A percentile compares a stretch with the other conserved stretches of the same genome.
Conservation (phyloP, 2,113 vertebrate species). For the Hipposideros armiger region DNA sequence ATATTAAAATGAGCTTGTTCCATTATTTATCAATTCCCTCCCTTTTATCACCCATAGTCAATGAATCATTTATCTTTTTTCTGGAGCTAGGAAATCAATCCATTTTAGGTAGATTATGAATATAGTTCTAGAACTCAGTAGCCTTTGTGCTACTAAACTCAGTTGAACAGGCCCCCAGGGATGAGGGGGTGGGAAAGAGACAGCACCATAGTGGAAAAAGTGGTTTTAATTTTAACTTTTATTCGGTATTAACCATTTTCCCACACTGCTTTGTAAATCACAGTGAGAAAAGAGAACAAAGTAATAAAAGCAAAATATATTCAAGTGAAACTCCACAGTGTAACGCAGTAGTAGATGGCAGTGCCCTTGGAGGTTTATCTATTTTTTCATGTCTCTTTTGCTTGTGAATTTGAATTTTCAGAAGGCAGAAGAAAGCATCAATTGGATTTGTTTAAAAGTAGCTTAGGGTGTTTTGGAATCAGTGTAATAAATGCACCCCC, state of each 20-base stretch:
- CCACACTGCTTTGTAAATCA: conserved; percentile 77
- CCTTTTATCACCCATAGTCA: neutral
- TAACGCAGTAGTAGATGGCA: neutral
- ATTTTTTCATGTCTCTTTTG: conserved; percentile 67
- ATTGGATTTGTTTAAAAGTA: conserved; percentile 25
- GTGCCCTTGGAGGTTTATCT: neutral
- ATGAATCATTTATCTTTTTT: neutral
- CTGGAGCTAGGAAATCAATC: conserved; percentile 42
- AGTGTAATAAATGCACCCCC: too few species aligned
- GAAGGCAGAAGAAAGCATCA: conserved; percentile 36
- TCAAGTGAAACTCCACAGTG: conserved; percentile 55
- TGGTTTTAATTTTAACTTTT: conserved; percentile 85
- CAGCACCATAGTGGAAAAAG: conserved; percentile 78
- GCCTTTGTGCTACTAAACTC: conserved; percentile 72
- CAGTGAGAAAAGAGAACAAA: conserved; percentile 67
- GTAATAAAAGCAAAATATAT: conserved; percentile 75
- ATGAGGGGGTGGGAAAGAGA: conserved; percentile 66
- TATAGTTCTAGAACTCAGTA: conserved; percentile 37
- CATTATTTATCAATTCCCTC: neutral
- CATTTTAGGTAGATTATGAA: conserved; percentile 30
- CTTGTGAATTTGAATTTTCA: conserved; percentile 69
- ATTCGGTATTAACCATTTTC: conserved; percentile 77
- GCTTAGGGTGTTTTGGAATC: conserved; percentile 33
- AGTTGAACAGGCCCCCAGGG: conserved; percentile 70
- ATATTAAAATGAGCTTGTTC: neutral